phyloP scores from a whole-genome alignment of 1,140 invertebrate genomes.

The Leguminivora glycinivorella region DNA sequence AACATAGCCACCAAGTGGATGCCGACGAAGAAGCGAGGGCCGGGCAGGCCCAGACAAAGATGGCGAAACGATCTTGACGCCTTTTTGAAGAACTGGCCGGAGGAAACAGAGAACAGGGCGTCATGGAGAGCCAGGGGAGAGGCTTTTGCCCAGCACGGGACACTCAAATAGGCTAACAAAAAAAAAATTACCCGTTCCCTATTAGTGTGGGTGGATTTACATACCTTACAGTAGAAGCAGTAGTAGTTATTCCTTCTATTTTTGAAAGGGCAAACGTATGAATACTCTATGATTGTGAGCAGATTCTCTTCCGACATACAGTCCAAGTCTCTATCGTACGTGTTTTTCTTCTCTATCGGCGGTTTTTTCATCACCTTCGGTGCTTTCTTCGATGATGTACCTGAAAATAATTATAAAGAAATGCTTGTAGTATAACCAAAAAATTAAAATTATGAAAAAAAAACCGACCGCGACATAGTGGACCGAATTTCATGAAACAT shows the following conservation, averaged over 20 bases:
- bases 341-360: slow-evolving; percentile 62
- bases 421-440: no score
- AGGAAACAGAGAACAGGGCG: no score
- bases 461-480: no score
- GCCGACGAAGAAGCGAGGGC: no score
- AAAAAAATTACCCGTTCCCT: slow-evolving; percentile 68
- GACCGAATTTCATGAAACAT: no score
- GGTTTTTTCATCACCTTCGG: slow-evolving; percentile 51
- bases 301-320: slow-evolving; percentile 71
- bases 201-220: slow-evolving; percentile 63
- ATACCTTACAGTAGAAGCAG: slow-evolving; percentile 69
- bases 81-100: no score
- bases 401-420: slow-evolving; percentile 35
- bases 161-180: slow-evolving; percentile 66
- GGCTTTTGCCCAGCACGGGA: no score
- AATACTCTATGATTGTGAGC: slow-evolving; percentile 67
- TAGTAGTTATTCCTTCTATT: slow-evolving; percentile 73
- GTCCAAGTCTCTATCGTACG: slow-evolving; percentile 62
- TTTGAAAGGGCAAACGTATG: slow-evolving; percentile 69
- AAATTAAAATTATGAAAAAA: no score
- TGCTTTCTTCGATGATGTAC: slow-evolving; percentile 42
- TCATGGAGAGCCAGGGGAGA: no score
- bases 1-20: no score
- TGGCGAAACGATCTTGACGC: no score
- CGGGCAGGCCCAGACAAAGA: no score